A percentile compares a stretch with the other conserved stretches of the same genome.
Conservation (phyloP, 2,797 vertebrate species). For the Anableps anableps region DNA sequence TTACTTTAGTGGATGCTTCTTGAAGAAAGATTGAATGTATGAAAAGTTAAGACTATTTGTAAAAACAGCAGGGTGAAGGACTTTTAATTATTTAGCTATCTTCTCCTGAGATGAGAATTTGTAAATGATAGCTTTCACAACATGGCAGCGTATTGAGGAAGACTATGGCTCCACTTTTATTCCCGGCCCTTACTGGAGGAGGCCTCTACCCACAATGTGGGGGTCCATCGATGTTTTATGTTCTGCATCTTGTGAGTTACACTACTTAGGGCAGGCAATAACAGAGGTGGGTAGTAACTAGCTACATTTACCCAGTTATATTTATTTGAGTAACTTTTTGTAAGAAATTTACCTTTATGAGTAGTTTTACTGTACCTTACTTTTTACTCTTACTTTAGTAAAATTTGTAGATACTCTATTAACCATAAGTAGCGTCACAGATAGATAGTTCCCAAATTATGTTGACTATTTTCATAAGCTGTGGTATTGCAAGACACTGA, state of each 20-base stretch:
- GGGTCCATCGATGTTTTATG: conserved; percentile 77
- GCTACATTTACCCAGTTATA: background rate
- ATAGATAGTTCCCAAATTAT: no score
- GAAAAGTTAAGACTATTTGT: conserved; percentile 44
- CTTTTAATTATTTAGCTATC: conserved; percentile 53
- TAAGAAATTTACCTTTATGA: background rate
- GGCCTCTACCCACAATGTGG: conserved; percentile 59
- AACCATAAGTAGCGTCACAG: background rate
- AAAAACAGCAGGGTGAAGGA: conserved; percentile 48
- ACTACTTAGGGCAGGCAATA: conserved; percentile 79
- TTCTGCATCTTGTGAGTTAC: conserved; percentile 77
- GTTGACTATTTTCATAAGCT: no score
- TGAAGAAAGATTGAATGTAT: conserved; percentile 48
- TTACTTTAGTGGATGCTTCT: conserved; percentile 58
- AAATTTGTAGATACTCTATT: background rate
- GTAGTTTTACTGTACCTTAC: background rate
- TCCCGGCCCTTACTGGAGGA: conserved; percentile 51
- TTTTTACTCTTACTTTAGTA: background rate
- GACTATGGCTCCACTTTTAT: conserved; percentile 55
- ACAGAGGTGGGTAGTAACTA: conserved; percentile 30
- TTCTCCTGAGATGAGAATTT: conserved; percentile 47
- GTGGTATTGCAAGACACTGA: no score
- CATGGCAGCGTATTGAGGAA: conserved; percentile 34
- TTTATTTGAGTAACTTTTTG: background rate
- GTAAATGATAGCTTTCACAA: conserved; percentile 34